Evolutionary conservation across 2,113 vertebrate genomes (phyloP).

Genomic region (Heptranchias perlo): DNA sequence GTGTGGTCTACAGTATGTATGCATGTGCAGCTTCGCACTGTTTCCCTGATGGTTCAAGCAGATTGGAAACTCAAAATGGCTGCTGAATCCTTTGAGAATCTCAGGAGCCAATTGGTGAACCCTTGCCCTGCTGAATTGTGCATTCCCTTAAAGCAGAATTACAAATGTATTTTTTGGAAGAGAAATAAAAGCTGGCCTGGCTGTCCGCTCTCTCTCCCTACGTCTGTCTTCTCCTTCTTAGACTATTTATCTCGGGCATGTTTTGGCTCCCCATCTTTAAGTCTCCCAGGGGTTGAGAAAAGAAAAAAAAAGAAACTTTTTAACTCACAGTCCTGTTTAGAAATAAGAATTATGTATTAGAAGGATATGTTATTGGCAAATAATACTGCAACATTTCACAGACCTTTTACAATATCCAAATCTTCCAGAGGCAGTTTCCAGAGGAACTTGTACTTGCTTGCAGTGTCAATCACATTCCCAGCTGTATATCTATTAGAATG

Average conservation of each 20-base stretch:
- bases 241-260: not conserved
- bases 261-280: not conserved
- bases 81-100: not conserved
- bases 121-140: not conserved
- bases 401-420: slow-evolving; percentile 89
- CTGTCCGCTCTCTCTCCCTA: not conserved
- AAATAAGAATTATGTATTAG: not conserved
- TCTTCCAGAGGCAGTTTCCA: slow-evolving; percentile 95
- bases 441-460: slow-evolving; percentile 96
- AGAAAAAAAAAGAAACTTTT: not conserved
- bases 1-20: not conserved
- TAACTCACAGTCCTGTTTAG: not conserved
- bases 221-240: not conserved
- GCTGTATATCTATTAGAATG: slow-evolving; percentile 73
- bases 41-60: not conserved
- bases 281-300: not conserved
- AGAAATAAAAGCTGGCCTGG: not conserved
- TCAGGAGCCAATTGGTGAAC: not conserved
- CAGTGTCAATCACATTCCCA: slow-evolving; percentile 86
- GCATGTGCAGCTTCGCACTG: too few relatives aligned
- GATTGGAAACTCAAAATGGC: not conserved
- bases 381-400: slow-evolving; percentile 26
- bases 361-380: not conserved
- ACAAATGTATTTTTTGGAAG: not conserved
- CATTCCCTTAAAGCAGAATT: not conserved